A percentile compares a stretch with the other conserved stretches of the same genome.
phyloP scores from a whole-genome alignment of 1,140 invertebrate species.

The Epicauta chinensis region DNA sequence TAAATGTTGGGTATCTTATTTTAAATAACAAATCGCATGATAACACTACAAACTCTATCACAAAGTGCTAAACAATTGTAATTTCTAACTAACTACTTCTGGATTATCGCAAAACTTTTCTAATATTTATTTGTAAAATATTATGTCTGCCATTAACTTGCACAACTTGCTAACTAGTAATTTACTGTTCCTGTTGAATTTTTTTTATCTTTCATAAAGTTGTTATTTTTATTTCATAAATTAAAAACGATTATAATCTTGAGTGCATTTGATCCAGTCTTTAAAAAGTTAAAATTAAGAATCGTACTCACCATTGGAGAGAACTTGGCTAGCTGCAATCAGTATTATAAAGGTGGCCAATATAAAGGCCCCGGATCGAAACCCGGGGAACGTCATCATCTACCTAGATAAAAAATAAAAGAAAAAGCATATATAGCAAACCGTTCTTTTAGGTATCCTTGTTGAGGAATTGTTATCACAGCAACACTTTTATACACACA shows the following conservation, averaged over 20 bases:
- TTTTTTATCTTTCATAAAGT: too few species aligned
- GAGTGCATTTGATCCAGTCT: conserved; percentile 9
- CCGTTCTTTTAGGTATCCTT: conserved; percentile 20
- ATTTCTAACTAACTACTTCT: too few species aligned
- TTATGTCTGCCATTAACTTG: background rate
- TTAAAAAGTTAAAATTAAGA: conserved; percentile 3
- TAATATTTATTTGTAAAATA: conserved; percentile 7
- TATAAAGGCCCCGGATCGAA: conserved; percentile 22
- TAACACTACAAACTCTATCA: conserved; percentile 2
- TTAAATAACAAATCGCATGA: background rate
- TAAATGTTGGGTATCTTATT: too few species aligned
- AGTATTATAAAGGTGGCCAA: conserved; percentile 31
- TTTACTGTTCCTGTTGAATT: too few species aligned
- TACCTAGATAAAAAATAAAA: conserved; percentile 29
- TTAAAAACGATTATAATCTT: conserved; percentile 3
- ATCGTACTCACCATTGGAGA: conserved; percentile 34
- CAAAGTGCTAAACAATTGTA: background rate
- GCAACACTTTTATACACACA: conserved; percentile 19
- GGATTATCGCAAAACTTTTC: conserved; percentile 4
- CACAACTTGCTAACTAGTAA: too few species aligned
- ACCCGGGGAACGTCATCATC: conserved; percentile 29
- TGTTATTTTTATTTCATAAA: too few species aligned
- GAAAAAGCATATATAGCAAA: conserved; percentile 29
- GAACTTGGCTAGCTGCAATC: conserved; percentile 29
- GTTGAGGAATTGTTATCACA: conserved; percentile 21